Evolutionary conservation across 2,113 vertebrate species (phyloP), one percentile per base, ranked within the genome.

Genomic region (Nematolebias whitei): DNA sequence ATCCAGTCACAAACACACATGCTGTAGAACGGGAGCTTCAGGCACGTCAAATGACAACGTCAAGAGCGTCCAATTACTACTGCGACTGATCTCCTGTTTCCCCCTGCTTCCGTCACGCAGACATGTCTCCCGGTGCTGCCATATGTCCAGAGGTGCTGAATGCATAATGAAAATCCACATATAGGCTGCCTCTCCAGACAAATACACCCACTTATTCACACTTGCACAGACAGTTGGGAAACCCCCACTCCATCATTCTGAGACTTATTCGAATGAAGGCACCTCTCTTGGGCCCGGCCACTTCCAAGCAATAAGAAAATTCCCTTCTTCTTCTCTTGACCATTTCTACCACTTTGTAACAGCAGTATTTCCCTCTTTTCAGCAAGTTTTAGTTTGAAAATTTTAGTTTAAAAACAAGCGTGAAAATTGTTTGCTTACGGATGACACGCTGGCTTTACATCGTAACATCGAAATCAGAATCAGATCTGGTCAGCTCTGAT

Each of bases 21-120:
- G 1, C 47, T 43, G 23, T 50, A 47, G 19, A 74, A 85, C 72
- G 68, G 80, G 60, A 77, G 68, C 71, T 62, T 54, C 43, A 66
- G 79, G 62, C 50, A 3, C 64, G 4, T 70, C 57, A 69, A 71
- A 81, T 69, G 71, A 80, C 76, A 80, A 79, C 45, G 72, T 79
- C 83, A 85, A 86, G 78, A 83, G 76, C 45, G 60, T 66, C 81
- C 83, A 88, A 88, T 86, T 88, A 85, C 84, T 73, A 71, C 63
- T 4, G 56, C 35, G 59, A 76, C 85, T 76, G 81, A 86, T 87
- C 75, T 66, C 59, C 71, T 66, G 64, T 68, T 76, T 75, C 71
- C 47, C 32, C 72, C 63, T 72, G 52, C 59, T 65, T 81, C 83
- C 70, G 69, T 81, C 81, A 82, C 82, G 68, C 57, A 68, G 57